Conservation (phyloP, 2,888 invertebrate genomes). For the Aethes cnicana region DNA sequence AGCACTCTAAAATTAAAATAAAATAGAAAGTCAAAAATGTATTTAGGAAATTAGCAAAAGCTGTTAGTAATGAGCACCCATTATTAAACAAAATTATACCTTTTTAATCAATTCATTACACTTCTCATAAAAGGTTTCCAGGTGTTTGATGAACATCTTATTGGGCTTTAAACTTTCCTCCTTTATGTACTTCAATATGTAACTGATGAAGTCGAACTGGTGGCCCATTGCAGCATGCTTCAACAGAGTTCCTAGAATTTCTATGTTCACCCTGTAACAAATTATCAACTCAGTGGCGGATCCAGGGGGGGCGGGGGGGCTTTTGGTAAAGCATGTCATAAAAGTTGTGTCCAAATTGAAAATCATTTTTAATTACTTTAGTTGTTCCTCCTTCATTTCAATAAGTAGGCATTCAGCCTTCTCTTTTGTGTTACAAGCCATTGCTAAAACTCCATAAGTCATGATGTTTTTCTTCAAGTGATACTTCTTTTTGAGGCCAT, state of each 20-base stretch:
- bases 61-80: no score
- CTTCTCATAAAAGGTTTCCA: slow-evolving; percentile 84
- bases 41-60: background rate
- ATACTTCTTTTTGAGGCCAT: slow-evolving; percentile 64
- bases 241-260: slow-evolving; percentile 89
- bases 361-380: slow-evolving; percentile 73
- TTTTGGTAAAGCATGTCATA: background rate
- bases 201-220: slow-evolving; percentile 86
- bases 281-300: slow-evolving; percentile 26
- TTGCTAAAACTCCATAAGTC: slow-evolving; percentile 93
- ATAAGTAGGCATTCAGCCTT: slow-evolving; percentile 85
- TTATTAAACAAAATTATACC: slow-evolving; percentile 41
- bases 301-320: no score
- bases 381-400: slow-evolving; percentile 86
- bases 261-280: slow-evolving; percentile 85
- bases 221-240: slow-evolving; percentile 82
- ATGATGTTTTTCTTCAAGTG: slow-evolving; percentile 86
- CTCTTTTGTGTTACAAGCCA: slow-evolving; percentile 86
- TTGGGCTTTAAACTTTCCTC: slow-evolving; percentile 84
- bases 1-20: slow-evolving; percentile 55
- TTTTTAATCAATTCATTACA: slow-evolving; percentile 76
- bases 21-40: slow-evolving; percentile 3
- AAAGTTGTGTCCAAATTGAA: background rate
- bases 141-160: slow-evolving; percentile 81
- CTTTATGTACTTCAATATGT: slow-evolving; percentile 85